Evolutionary conservation across 2,888 invertebrate genomes (phyloP).

Genomic region (Platycheirus rosarum): DNA sequence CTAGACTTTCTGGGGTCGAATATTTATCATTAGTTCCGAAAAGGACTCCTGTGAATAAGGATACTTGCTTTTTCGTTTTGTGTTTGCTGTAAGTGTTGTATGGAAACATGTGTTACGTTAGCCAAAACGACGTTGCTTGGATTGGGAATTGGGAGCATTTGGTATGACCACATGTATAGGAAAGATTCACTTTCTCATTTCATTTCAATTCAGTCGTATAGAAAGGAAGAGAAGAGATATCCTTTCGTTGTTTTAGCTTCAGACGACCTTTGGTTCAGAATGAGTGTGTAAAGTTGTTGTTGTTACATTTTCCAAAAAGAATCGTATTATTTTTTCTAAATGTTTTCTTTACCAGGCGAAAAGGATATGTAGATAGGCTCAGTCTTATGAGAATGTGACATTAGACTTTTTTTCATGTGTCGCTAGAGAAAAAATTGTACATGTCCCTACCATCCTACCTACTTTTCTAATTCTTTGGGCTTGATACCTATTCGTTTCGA

Average conservation of each 20-base stretch:
- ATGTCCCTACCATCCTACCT: too few species aligned
- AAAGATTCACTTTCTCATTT: constrained; percentile 54
- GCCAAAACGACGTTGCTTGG: constrained; percentile 4
- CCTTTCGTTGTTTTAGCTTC: background rate
- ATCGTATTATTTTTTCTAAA: constrained; percentile 75
- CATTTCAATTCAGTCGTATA: background rate
- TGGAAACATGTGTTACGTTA: constrained; percentile 51
- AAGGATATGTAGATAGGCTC: constrained; percentile 50
- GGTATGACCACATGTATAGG: constrained; percentile 36
- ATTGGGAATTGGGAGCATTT: background rate
- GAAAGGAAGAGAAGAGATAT: constrained; percentile 43
- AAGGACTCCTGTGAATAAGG: constrained; percentile 25
- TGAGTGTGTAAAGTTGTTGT: background rate
- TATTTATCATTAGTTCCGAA: background rate
- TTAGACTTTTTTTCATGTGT: background rate
- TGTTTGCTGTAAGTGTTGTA: too few species aligned
- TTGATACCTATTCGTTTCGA: too few species aligned
- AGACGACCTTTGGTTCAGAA: background rate
- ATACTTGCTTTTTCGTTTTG: constrained; percentile 5
- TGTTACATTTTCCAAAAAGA: constrained; percentile 54
- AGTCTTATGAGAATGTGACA: background rate
- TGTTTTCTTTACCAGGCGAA: constrained; percentile 73
- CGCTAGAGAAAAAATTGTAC: background rate
- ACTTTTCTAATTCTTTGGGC: too few species aligned
- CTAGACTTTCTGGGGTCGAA: constrained; percentile 48